Percentiles rank a stretch among this genome's conserved stretches.
These are phyloP conservation scores for Plumapathes pennacea DNA, from an alignment of 92 coral and sea anemone genomes.

Conservation along the genomic window DNA sequence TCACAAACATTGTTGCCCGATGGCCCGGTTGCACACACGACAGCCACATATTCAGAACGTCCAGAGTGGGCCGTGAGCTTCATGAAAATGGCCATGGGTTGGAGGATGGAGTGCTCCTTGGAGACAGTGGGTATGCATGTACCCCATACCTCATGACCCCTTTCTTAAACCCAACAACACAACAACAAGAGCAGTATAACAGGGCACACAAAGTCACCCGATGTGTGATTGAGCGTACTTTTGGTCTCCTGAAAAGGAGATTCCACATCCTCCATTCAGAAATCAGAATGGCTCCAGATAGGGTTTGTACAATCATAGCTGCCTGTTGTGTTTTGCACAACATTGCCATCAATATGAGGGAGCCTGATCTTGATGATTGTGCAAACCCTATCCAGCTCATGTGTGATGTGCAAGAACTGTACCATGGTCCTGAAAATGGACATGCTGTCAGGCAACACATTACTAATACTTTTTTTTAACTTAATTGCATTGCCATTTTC, in stretches of 20 bases:
- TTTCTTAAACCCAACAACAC: conserved; percentile 28
- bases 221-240: conserved; percentile 43
- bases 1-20: conserved; percentile 37
- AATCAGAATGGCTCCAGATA: conserved; percentile 62
- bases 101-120: conserved; percentile 59
- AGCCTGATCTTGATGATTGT: conserved; percentile 44
- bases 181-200: conserved; percentile 32
- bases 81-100: conserved; percentile 28
- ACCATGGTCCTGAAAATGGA: conserved; percentile 47
- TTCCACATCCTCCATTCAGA: conserved; percentile 55
- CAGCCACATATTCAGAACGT: conserved; percentile 40
- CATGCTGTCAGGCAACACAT: conserved; percentile 43
- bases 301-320: conserved; percentile 61
- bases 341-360: conserved; percentile 49
- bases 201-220: conserved; percentile 38
- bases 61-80: conserved; percentile 31
- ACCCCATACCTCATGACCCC: conserved; percentile 57
- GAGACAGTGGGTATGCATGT: conserved; percentile 68
- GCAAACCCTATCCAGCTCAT: not conserved
- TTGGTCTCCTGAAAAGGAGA: conserved; percentile 58
- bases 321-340: conserved; percentile 68
- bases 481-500: too few relatives aligned
- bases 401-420: conserved; percentile 25
- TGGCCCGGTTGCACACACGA: conserved; percentile 41
- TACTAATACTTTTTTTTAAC: conserved; percentile 31